Percentiles rank a stretch among this genome's conserved stretches.
These are phyloP conservation scores for Glyptemys insculpta DNA, from an alignment of 2,797 vertebrate species.

Conservation along the genomic window DNA sequence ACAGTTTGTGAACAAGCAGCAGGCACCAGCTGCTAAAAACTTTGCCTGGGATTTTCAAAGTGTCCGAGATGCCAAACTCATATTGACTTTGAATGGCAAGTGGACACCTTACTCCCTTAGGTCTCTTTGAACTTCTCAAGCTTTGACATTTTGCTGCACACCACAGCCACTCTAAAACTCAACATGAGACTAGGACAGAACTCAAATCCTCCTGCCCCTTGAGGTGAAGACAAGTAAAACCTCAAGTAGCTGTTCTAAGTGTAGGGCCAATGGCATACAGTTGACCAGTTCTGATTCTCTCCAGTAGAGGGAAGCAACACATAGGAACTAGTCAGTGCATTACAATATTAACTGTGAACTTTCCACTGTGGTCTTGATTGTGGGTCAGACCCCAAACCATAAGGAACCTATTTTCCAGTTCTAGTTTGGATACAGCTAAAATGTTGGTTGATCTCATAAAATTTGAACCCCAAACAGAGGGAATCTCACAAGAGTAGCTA, in stretches of 20 bases:
- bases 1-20: background rate
- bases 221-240: background rate
- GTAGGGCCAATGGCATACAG: background rate
- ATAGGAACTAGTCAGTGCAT: background rate
- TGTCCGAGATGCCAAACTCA: too few relatives aligned
- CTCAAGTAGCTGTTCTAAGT: too few relatives aligned
- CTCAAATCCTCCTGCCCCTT: background rate
- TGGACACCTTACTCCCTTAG: too few relatives aligned
- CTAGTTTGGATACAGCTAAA: slow-evolving; percentile 2
- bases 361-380: background rate
- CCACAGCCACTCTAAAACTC: too few relatives aligned
- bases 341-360: background rate
- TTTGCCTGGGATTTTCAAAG: too few relatives aligned
- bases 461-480: background rate
- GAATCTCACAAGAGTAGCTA: background rate
- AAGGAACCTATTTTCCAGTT: background rate
- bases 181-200: background rate
- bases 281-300: background rate
- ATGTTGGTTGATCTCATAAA: background rate
- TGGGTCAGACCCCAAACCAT: background rate
- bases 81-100: too few relatives aligned
- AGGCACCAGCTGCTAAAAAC: background rate
- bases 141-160: too few relatives aligned
- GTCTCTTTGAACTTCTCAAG: too few relatives aligned
- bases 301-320: background rate